Conservation (phyloP, 2,113 vertebrate species). For the Erythrolamprus reginae region DNA sequence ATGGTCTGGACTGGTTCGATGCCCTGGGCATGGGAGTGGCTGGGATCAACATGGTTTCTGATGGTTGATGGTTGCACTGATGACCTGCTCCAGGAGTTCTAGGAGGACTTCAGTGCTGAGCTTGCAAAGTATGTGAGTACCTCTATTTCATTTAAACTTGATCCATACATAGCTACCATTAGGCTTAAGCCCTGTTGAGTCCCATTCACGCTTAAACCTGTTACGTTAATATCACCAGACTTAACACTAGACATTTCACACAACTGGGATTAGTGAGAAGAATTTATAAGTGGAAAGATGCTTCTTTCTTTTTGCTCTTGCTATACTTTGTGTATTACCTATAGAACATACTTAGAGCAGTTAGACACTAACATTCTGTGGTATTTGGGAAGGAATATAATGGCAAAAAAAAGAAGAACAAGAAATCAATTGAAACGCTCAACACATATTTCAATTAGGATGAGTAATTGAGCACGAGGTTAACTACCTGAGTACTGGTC, state of each 20-base stretch:
- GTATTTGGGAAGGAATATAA: slow-evolving; percentile 43
- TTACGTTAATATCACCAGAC: no score
- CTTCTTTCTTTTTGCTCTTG: neutral
- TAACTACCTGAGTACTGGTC: neutral
- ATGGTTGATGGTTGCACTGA: no score
- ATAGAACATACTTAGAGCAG: neutral
- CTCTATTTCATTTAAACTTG: no score
- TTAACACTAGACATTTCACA: neutral
- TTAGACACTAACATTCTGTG: slow-evolving; percentile 50
- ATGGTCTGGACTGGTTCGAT: no score
- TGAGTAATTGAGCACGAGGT: slow-evolving; percentile 30
- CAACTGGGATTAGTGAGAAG: neutral
- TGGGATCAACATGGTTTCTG: no score
- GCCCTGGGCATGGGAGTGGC: no score
- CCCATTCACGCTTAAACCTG: no score
- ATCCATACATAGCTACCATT: no score
- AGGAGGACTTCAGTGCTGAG: no score
- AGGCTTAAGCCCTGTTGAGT: no score
- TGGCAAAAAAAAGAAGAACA: slow-evolving; percentile 22
- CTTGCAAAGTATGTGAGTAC: no score
- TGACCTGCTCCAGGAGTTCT: no score
- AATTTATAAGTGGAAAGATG: neutral
- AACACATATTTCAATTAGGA: slow-evolving; percentile 54
- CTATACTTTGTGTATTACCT: neutral
- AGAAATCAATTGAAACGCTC: slow-evolving; percentile 33